These are phyloP conservation scores for Hymenopus coronatus DNA, from an alignment of 2,888 invertebrate genomes.

Conservation along the genomic window DNA sequence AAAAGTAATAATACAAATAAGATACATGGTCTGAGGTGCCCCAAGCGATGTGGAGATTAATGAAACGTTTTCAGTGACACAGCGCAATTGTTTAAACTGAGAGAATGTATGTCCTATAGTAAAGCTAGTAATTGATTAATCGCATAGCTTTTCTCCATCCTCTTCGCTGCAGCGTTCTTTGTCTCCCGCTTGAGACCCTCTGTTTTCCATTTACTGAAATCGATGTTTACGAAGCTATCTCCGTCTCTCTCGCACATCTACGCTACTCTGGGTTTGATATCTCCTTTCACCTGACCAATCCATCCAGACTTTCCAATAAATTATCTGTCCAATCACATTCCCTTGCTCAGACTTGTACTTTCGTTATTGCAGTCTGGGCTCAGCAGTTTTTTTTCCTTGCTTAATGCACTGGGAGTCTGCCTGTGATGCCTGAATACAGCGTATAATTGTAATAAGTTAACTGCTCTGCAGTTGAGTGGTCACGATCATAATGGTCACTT, in stretches of 20 bases:
- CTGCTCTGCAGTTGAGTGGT: no score
- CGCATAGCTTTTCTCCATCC: background rate
- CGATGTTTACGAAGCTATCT: background rate
- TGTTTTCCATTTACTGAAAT: background rate
- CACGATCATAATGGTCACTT: no score
- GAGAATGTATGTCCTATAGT: background rate
- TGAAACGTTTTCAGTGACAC: background rate
- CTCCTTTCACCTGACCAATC: background rate
- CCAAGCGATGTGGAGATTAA: background rate
- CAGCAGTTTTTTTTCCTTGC: no score
- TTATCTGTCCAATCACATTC: background rate
- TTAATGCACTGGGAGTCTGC: no score
- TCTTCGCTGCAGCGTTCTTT: background rate
- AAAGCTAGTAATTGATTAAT: background rate
- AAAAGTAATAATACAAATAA: no score
- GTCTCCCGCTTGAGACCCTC: background rate
- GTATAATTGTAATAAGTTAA: no score
- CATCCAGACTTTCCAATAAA: background rate
- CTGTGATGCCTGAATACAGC: no score
- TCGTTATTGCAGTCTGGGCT: background rate
- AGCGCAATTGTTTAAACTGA: background rate
- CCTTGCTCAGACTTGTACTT: background rate
- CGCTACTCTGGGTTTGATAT: background rate
- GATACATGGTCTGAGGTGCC: no score
- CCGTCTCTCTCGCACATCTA: background rate